phyloP scores from a whole-genome alignment of 30 jellyfish, hydroid and myxozoan genomes.

The Chrysaora quinquecirrha region DNA sequence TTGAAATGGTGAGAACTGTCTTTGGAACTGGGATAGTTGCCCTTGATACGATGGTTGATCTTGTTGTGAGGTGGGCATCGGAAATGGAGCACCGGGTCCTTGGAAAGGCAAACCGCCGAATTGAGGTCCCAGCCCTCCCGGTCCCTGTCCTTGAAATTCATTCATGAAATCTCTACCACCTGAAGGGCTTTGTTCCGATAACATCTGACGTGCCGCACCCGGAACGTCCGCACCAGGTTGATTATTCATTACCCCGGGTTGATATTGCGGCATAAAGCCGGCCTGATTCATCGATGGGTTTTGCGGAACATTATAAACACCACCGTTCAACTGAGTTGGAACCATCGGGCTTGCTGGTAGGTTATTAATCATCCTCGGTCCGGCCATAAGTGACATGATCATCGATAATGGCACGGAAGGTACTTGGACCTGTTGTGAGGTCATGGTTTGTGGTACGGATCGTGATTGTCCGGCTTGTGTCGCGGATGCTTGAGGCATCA shows the following conservation, averaged over 20 bases:
- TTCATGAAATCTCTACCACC: too few relatives aligned
- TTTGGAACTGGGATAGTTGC: background rate
- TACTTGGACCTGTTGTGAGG: conserved; percentile 9
- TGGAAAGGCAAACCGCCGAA: background rate
- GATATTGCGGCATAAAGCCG: conserved; percentile 21
- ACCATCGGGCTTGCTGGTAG: conserved; percentile 58
- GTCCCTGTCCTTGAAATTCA: background rate
- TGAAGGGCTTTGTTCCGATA: background rate
- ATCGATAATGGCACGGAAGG: conserved; percentile 63
- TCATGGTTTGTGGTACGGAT: conserved; percentile 35
- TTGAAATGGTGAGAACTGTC: background rate
- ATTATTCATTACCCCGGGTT: background rate
- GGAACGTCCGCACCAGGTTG: conserved; percentile 29
- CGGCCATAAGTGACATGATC: conserved; percentile 70
- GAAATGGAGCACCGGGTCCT: background rate
- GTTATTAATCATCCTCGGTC: conserved; percentile 60
- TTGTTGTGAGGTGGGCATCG: background rate
- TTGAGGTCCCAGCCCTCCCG: background rate
- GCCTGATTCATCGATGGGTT: conserved; percentile 27
- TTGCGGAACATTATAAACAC: conserved; percentile 57
- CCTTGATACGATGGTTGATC: background rate
- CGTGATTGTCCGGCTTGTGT: conserved; percentile 59
- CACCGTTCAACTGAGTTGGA: conserved; percentile 68
- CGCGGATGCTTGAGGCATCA: conserved; percentile 61
- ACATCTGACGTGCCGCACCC: conserved; percentile 28